Evolutionary conservation across 2,888 invertebrate species (phyloP).

Genomic region (Drosophila histrio): DNA sequence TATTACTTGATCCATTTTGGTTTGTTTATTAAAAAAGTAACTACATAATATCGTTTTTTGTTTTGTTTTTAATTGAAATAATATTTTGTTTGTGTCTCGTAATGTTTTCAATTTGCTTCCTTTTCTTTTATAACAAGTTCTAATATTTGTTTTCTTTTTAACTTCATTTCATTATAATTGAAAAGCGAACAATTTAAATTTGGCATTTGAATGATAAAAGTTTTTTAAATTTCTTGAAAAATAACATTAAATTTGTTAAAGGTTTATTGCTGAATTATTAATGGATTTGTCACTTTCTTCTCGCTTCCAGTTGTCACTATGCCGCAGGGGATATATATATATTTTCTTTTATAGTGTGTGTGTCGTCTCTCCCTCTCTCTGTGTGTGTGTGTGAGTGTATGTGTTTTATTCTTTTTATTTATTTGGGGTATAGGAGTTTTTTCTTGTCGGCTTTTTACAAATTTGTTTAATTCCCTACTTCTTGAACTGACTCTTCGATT

Average conservation of each 20-base stretch:
- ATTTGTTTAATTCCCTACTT: constrained; percentile 71
- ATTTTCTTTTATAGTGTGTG: not conserved
- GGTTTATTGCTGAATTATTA: constrained; percentile 43
- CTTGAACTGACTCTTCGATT: constrained; percentile 55
- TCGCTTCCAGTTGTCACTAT: constrained; percentile 21
- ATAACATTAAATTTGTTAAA: constrained; percentile 27
- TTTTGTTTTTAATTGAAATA: constrained; percentile 58
- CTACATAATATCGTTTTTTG: constrained; percentile 53
- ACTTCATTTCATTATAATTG: constrained; percentile 36
- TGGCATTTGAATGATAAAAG: constrained; percentile 47
- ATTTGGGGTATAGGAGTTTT: constrained; percentile 9
- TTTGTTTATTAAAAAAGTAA: constrained; percentile 48
- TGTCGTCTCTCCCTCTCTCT: not conserved
- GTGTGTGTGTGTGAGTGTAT: constrained; percentile 1
- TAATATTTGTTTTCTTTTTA: constrained; percentile 46
- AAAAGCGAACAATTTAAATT: constrained; percentile 52
- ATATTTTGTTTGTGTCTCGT: constrained; percentile 39
- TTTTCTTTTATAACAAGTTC: constrained; percentile 36
- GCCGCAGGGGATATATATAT: constrained; percentile 8
- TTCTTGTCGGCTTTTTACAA: constrained; percentile 65
- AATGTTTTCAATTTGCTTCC: constrained; percentile 21
- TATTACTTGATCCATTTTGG: constrained; percentile 10
- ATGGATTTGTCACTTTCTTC: constrained; percentile 23
- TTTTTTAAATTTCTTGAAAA: constrained; percentile 27
- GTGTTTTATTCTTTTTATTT: constrained; percentile 8